phyloP scores from a whole-genome alignment of 2,797 vertebrate genomes.

The Acipenser ruthenus region DNA sequence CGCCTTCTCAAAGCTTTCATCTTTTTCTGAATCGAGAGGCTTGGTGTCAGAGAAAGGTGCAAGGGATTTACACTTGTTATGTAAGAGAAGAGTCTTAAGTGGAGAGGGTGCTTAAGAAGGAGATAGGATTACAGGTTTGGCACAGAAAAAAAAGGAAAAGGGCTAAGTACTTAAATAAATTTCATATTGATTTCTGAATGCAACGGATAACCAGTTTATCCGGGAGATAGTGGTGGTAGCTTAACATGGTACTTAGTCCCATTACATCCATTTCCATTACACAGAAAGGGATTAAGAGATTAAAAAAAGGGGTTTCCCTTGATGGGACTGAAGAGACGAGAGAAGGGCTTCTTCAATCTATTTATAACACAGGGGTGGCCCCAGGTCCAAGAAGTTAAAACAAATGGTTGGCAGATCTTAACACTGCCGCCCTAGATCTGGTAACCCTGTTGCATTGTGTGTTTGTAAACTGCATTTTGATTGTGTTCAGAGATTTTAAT shows the following conservation, averaged over 20 bases:
- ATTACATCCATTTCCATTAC: neutral
- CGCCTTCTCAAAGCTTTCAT: too few relatives aligned
- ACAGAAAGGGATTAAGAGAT: neutral
- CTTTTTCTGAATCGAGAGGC: too few relatives aligned
- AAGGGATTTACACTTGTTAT: too few relatives aligned
- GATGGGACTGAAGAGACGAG: too few relatives aligned
- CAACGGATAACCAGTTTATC: constrained; percentile 19
- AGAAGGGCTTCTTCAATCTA: neutral
- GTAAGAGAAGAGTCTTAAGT: constrained; percentile 22
- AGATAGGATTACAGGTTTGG: constrained; percentile 42
- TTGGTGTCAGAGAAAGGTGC: too few relatives aligned
- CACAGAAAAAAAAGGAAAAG: constrained; percentile 21
- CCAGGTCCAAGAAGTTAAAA: too few relatives aligned
- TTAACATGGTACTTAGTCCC: constrained; percentile 21
- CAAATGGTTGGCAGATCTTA: too few relatives aligned
- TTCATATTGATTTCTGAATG: constrained; percentile 23
- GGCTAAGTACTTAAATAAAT: constrained; percentile 36
- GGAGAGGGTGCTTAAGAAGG: constrained; percentile 19
- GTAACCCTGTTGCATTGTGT: too few relatives aligned
- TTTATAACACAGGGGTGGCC: neutral
- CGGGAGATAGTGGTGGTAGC: constrained; percentile 22
- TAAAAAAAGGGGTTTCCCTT: neutral
- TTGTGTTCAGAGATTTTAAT: too few relatives aligned
- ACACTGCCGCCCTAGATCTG: too few relatives aligned
- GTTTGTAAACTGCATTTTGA: too few relatives aligned